Base-by-base conservation (phyloP, 2,888 invertebrate species). In the Gymnoscelis rufifasciata region DNA sequence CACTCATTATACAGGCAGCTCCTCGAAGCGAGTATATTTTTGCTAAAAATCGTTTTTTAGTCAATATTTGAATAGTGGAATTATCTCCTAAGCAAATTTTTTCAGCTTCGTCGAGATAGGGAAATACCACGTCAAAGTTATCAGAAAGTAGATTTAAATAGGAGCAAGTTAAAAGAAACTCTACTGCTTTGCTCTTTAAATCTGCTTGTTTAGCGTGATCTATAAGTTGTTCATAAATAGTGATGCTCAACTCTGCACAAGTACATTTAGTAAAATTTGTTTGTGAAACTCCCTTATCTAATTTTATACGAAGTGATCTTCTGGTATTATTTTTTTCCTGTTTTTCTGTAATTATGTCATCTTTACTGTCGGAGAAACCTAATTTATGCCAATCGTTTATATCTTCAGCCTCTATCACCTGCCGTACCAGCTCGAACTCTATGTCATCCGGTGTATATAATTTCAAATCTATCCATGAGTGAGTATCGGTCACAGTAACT, bases 141-240 rank as follows among this genome's bases (percentile, higher is more conserved):
- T 74, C 74, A 30, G 63, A 68, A 10, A 78, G 47, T n/a, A 83
- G 53, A 62, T 74, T 77, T 12, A 82, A 65, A 56, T 78, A 66
- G 47, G 75, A 62, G 47, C 59, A 82, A 29, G 66, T 69, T 27
- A 84, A 71, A 35, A 74, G 56, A 56, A 83, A 84, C 53, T 82
- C 70, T 27, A 86, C 62, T 28, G 74, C 65, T 68, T 81, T 84
- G 5, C 52, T 56, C 55, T 74, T 82, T 39, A 84, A 56, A 57
- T 86, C 84, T 14, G 88, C 84, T 64, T 76, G 71, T 51, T 61
- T 56, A n/a, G 87, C 81, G 46, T 88, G 88, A 49, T 77, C 54
- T 42, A 83, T 71, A 6, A 88, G 62, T 62, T 88, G 84, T 48
- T 83, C 80, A 56, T 66, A 74, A 57, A 84, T 75, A 26, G 66